These are phyloP conservation scores for Tapera naevia DNA, from an alignment of 2,797 vertebrate species.

Conservation along the genomic window DNA sequence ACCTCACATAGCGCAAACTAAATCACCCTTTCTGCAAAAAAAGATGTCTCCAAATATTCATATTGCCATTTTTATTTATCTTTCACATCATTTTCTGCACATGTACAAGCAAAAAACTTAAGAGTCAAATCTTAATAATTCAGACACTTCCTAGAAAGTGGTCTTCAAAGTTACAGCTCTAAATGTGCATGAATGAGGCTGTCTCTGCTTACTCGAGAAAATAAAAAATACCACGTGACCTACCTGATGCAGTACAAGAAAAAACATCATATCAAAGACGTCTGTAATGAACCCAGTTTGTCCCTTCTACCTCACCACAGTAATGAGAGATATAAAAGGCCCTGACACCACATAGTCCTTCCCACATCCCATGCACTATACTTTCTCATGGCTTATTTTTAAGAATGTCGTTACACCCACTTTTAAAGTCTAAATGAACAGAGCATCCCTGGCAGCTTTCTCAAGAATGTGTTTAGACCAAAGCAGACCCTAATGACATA, in stretches of 20 bases:
- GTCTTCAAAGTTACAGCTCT: background rate
- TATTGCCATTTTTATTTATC: background rate
- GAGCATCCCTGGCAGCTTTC: background rate
- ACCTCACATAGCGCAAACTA: background rate
- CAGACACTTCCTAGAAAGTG: background rate
- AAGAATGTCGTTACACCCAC: background rate
- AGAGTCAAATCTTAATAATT: background rate
- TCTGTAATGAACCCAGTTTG: background rate
- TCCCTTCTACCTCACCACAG: background rate
- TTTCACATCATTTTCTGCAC: background rate
- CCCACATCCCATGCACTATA: background rate
- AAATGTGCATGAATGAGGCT: background rate
- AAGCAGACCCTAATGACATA: conserved; percentile 24
- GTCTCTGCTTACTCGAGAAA: background rate
- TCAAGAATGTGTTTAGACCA: conserved; percentile 10
- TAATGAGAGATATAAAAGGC: background rate
- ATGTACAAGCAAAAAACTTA: background rate
- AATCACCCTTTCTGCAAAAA: background rate
- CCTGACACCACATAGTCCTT: background rate
- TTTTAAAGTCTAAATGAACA: background rate
- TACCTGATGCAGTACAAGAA: background rate
- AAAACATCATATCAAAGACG: background rate
- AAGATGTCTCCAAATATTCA: background rate
- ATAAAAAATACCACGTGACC: background rate
- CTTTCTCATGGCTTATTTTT: background rate